Conservation (phyloP, 1,140 invertebrate genomes). For the Brachionus sp. region DNA sequence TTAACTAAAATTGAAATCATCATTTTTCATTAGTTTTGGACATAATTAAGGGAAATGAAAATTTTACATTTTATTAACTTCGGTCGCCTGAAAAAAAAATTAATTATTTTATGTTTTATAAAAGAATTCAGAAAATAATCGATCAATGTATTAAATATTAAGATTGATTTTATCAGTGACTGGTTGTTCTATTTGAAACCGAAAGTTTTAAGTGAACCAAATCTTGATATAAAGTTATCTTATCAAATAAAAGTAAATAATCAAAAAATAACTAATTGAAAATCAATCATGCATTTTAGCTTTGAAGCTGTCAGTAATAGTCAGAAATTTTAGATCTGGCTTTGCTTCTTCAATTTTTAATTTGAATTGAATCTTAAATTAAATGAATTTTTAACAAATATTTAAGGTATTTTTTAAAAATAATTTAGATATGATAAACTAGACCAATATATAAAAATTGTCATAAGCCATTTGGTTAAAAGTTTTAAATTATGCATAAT, state of each 20-base stretch:
- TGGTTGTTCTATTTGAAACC: not conserved
- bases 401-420: not conserved
- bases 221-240: not conserved
- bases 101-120: not conserved
- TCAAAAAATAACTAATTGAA: not conserved
- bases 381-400: not conserved
- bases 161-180: not conserved
- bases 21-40: not conserved
- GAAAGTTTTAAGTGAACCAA: not conserved
- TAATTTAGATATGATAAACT: not conserved
- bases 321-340: not conserved
- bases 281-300: not conserved
- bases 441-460: not conserved
- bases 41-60: not conserved
- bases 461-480: not conserved
- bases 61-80: not conserved
- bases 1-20: not conserved
- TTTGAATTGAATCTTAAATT: not conserved
- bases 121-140: not conserved
- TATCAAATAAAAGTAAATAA: not conserved
- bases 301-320: not conserved
- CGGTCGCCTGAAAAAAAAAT: not conserved
- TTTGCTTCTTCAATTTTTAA: not conserved
- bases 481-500: not conserved
- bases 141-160: not conserved